phyloP scores from a whole-genome alignment of 2,113 vertebrate species.

The Sisor rabdophorus region DNA sequence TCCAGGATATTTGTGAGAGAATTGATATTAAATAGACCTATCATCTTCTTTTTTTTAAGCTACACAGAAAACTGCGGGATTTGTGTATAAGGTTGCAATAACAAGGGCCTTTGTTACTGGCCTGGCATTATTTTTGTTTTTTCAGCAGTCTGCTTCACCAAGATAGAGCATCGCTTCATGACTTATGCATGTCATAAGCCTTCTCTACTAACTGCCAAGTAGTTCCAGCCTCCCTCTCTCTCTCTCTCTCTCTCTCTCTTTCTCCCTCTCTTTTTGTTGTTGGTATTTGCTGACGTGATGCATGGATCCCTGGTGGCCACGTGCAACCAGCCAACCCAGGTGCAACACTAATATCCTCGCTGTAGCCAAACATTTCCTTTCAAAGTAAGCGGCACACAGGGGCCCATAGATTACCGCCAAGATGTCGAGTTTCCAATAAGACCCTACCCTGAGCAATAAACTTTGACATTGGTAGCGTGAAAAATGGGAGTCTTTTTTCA shows the following conservation, averaged over 20 bases:
- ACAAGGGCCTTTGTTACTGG: constrained; percentile 41
- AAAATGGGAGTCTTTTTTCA: constrained; percentile 81
- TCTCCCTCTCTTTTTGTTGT: constrained; percentile 48
- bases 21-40: background rate
- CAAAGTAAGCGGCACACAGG: constrained; percentile 91
- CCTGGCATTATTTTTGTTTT: constrained; percentile 44
- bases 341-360: constrained; percentile 91
- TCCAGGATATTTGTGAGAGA: background rate
- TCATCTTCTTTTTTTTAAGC: background rate
- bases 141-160: constrained; percentile 48
- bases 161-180: constrained; percentile 47
- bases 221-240: constrained; percentile 44
- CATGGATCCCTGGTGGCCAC: constrained; percentile 86
- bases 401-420: constrained; percentile 93
- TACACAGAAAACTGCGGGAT: constrained; percentile 3
- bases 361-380: constrained; percentile 99
- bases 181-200: constrained; percentile 52
- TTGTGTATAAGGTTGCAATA: constrained; percentile 15
- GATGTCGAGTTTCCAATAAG: constrained; percentile 82
- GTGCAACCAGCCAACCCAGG: constrained; percentile 82
- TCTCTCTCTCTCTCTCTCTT: background rate
- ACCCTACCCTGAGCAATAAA: constrained; percentile 80
- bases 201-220: constrained; percentile 34
- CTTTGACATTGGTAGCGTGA: constrained; percentile 87
- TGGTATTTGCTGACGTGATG: constrained; percentile 79